Evolutionary conservation across 1,140 invertebrate genomes (phyloP).

Genomic region (Parasteatoda tepidariorum): DNA sequence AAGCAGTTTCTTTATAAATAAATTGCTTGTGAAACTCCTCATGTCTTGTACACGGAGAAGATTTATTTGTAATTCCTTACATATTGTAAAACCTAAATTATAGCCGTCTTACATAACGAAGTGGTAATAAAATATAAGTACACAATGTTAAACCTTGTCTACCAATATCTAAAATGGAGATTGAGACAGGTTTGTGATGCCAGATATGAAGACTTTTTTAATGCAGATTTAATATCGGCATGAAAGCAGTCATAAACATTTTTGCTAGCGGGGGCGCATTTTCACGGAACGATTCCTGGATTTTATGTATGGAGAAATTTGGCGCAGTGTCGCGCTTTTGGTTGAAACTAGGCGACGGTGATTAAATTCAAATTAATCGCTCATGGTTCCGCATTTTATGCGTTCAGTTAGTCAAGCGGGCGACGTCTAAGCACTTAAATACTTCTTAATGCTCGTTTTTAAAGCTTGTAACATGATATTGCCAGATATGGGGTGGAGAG

Average conservation of each 20-base stretch:
- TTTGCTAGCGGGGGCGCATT: not conserved
- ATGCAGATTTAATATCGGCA: slow-evolving; percentile 2
- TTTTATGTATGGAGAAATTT: slow-evolving; percentile 13
- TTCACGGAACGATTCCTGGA: not conserved
- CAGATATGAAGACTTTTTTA: not conserved
- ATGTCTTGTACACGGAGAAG: no score
- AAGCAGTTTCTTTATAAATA: no score
- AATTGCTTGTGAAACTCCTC: no score
- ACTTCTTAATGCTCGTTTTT: not conserved
- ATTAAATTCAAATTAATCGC: slow-evolving; percentile 47
- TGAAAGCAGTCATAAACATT: not conserved
- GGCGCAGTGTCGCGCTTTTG: not conserved
- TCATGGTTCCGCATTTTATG: slow-evolving; percentile 17
- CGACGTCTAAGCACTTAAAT: not conserved
- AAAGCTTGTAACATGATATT: not conserved
- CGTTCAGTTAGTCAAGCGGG: slow-evolving; percentile 1
- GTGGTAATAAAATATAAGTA: no score
- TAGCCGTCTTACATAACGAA: no score
- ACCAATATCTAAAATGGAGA: not conserved
- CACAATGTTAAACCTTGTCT: no score
- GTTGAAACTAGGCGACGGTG: not conserved
- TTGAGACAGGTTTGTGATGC: not conserved
- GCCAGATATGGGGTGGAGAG: no score
- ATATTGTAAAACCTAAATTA: no score
- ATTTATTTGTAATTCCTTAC: no score